These are phyloP conservation scores for Gopherus flavomarginatus DNA, from an alignment of 2,113 vertebrate genomes.

Conservation along the genomic window DNA sequence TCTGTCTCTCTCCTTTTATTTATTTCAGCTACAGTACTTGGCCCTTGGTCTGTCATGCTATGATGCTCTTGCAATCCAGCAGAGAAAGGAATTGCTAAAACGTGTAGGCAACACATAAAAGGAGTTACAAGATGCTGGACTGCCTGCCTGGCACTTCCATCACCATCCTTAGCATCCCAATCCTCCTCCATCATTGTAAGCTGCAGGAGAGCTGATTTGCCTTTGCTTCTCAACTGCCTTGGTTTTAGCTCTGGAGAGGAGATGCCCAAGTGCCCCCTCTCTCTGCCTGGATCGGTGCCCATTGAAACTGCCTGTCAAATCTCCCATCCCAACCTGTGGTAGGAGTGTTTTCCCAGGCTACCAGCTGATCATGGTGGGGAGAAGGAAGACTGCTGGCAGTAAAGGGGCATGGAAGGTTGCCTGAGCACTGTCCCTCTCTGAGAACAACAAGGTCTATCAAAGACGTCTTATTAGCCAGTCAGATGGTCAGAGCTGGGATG, in stretches of 20 bases:
- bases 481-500: background rate
- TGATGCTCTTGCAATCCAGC: background rate
- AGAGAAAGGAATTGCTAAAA: background rate
- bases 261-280: background rate
- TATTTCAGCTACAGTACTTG: background rate
- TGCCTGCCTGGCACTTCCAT: background rate
- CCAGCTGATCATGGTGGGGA: background rate
- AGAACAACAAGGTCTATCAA: background rate
- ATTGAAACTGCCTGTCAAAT: background rate
- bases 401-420: background rate
- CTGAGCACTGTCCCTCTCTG: background rate
- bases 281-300: background rate
- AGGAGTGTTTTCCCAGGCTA: background rate
- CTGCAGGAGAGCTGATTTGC: rapidly evolving
- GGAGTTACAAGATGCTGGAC: background rate
- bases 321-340: background rate
- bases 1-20: background rate
- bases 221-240: rapidly evolving
- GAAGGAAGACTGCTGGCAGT: background rate
- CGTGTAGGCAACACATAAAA: background rate
- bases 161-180: background rate
- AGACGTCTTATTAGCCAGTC: background rate
- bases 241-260: background rate
- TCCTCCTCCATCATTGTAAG: background rate
- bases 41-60: background rate